These are phyloP conservation scores for Spheniscus mendiculus DNA, from an alignment of 2,113 vertebrate genomes.

Conservation along the genomic window DNA sequence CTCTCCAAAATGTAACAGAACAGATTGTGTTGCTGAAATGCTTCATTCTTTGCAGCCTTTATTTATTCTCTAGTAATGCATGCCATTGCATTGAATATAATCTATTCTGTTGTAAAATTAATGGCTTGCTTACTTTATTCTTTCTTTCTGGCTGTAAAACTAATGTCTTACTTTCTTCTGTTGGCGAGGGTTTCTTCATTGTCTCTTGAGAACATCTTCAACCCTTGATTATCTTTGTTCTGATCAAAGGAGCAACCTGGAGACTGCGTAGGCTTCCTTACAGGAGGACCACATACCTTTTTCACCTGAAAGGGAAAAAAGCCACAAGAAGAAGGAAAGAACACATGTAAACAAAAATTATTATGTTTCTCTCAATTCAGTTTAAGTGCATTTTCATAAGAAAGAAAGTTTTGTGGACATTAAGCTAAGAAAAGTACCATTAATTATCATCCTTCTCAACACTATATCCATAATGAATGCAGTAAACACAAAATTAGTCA, in stretches of 20 bases:
- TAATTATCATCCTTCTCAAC: neutral
- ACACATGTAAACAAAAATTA: neutral
- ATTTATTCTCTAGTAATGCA: neutral
- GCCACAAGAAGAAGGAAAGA: neutral
- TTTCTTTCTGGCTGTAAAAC: constrained; percentile 75
- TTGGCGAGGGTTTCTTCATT: constrained; percentile 74
- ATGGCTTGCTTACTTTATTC: constrained; percentile 71
- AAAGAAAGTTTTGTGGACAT: neutral
- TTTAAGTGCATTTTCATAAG: neutral
- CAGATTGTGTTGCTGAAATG: neutral
- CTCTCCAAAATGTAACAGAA: neutral
- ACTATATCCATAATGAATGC: neutral
- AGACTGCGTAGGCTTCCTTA: constrained; percentile 67
- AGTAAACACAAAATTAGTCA: neutral
- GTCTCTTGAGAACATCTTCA: constrained; percentile 68
- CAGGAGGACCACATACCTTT: constrained; percentile 81
- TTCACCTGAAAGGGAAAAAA: constrained; percentile 74
- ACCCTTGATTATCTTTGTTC: constrained; percentile 69
- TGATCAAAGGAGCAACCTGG: constrained; percentile 60
- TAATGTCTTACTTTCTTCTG: constrained; percentile 84
- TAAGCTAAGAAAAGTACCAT: neutral
- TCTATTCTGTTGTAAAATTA: constrained; percentile 65
- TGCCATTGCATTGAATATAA: neutral
- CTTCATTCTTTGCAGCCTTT: neutral
- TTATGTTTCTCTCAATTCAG: neutral